Base-by-base conservation (phyloP, 2,113 vertebrate species). In the Leucoraja erinaceus region DNA sequence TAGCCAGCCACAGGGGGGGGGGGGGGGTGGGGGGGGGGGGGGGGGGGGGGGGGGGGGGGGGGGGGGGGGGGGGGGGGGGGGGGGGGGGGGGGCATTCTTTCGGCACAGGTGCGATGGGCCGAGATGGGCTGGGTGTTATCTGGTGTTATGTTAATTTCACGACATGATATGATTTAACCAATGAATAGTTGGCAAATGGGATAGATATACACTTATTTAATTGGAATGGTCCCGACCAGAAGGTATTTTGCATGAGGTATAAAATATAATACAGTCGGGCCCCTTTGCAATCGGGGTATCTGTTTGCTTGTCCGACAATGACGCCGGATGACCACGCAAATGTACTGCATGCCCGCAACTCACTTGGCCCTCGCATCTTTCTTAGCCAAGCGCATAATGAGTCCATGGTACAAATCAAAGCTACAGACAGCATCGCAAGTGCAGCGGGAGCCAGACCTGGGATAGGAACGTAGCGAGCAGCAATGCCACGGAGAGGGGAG, bases 231-330 rank as follows among this genome's bases (percentile, higher is more conserved):
- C 90, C 66, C 70, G 88, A 54, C 33, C 8, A 14, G 66, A 25
- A 14, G 14, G 22, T 20, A 54, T 54, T 54, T 4, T 54, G 68
- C 20, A 28, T 20, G 11, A 38, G 66, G 31, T 2, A 18, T 16
- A 18, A 7, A 47, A 28, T 63, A 63, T 31, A 14, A 5, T 22
- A 61, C 88, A 18, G 16, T 9, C 10, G 31, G 66, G 5, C 31
- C 75, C 28, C 31, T 66, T 16, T 68, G 3, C 38, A 66, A 72
- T 72, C 6, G 88, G 47, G 88, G n/a, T 61, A 6, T 68, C n/a
- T 7, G 20, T 31, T 91, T 31, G 59, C 84, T 66, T 88, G 84
- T 22, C 68, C 70, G 66, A 90, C 31, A 90, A 90, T 72, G 88
- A 90, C 88, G 88, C 88, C 63, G 22, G 70, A 72, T 47, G 88